Evolutionary conservation across 2,113 vertebrate genomes (phyloP), one percentile per base, ranked within the genome.

Genomic region (Poeciliopsis prolifica): DNA sequence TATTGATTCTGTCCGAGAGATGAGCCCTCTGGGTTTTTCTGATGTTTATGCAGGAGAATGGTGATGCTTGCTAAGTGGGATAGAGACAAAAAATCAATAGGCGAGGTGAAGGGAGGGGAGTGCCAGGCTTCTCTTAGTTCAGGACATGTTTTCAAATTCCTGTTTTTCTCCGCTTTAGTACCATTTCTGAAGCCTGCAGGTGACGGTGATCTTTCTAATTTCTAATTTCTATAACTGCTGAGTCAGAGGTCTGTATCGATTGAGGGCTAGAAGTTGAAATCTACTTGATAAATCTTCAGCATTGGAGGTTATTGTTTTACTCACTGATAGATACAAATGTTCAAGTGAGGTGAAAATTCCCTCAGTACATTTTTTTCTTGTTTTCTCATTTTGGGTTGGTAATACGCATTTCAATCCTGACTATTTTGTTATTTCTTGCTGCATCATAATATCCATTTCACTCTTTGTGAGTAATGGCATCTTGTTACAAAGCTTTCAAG

Each of bases 41-140:
- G 82, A 88, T 93, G 91, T 93, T 94, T 92, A 91, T 91, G 90
- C 87, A 91, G 90, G 87, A 87, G 89, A 79, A 87, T 92, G 90
- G 89, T 82, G 89, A 92, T 83, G 90, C 86, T 86, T 91, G 90
- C 89, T 89, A 91, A 93, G 90, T 92, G 85, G 89, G 88, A 88
- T 86, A 84, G 80, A 89, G 92, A 90, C 86, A 90, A 92, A 86
- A 88, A 93, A 93, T 94, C 93, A 89, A 94, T 94, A 80, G 60
- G 68, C 74, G 77, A 90, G 82, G 86, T 84, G 92, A 86, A 75
- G 76, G 77, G 80, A 80, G 65, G 74, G 77, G 76, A 66, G 65
- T 33, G 70, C 58, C 26, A 76, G 51, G 58, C 79, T 44, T 82
- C 58, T 83, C 48, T 70, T 66, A 83, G 81, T 81, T 86, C 60